phyloP scores from a whole-genome alignment of 1,140 invertebrate genomes.

The Hyposmocoma kahamanoa region DNA sequence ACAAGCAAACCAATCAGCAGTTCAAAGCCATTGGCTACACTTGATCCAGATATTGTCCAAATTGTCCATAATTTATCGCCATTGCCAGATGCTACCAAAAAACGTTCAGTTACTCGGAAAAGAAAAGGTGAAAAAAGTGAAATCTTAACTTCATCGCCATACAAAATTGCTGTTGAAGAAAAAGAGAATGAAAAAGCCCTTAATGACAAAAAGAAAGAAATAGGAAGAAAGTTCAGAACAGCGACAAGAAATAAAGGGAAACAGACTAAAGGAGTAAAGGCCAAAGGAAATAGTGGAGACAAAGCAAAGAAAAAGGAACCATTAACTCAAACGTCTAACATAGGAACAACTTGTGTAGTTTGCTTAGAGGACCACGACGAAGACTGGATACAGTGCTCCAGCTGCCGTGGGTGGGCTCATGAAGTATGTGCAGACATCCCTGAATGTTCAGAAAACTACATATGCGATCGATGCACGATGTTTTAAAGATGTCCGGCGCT shows the following conservation, averaged over 20 bases:
- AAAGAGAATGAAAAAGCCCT: conserved; percentile 18
- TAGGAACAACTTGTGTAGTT: conserved; percentile 16
- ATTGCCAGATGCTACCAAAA: conserved; percentile 15
- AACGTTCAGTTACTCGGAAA: conserved; percentile 14
- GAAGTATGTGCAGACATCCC: conserved; percentile 23
- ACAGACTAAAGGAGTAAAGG: conserved; percentile 10
- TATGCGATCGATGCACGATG: conserved; percentile 18
- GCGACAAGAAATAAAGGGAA: conserved; percentile 11
- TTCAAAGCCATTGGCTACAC: conserved; percentile 16
- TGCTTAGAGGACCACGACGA: conserved; percentile 16
- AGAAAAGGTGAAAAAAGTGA: conserved; percentile 15
- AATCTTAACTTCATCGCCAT: conserved; percentile 24
- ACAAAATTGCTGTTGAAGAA: conserved; percentile 16
- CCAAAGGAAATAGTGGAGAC: conserved; percentile 9
- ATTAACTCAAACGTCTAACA: conserved; percentile 9
- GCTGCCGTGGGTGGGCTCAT: conserved; percentile 17
- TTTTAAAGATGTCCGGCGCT: conserved; percentile 14
- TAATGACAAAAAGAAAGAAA: conserved; percentile 12
- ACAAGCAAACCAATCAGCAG: conserved; percentile 1
- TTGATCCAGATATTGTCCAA: conserved; percentile 17
- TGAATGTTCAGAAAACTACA: conserved; percentile 19
- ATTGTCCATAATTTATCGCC: conserved; percentile 15
- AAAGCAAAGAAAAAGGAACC: conserved; percentile 13
- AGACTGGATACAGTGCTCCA: conserved; percentile 18
- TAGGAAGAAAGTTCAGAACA: conserved; percentile 11